Evolutionary conservation across 1,140 invertebrate species (phyloP).

Genomic region (Trichonephila clavipes): DNA sequence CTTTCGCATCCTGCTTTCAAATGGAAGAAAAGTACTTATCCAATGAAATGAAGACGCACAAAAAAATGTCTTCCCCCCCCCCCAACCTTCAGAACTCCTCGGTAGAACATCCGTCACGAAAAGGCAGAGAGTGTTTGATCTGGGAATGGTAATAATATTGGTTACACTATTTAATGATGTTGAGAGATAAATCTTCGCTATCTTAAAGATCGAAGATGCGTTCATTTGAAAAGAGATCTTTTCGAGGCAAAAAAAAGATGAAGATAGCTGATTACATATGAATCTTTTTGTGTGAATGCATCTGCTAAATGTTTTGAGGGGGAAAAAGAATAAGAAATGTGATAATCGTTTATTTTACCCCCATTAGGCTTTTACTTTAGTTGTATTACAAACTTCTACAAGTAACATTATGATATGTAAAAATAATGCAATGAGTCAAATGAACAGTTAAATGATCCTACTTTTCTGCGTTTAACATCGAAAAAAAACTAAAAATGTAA

Average conservation of each 20-base stretch:
- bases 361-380: too few relatives aligned
- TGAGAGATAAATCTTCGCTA: not conserved
- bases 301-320: constrained; percentile 8
- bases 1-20: constrained; percentile 6
- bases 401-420: too few relatives aligned
- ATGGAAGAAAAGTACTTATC: constrained; percentile 14
- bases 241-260: not conserved
- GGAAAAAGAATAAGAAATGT: too few relatives aligned
- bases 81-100: constrained; percentile 18
- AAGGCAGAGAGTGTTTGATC: constrained; percentile 28
- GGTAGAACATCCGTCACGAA: constrained; percentile 22
- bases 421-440: too few relatives aligned
- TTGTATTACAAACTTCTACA: too few relatives aligned
- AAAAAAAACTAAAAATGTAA: too few relatives aligned
- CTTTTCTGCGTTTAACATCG: too few relatives aligned
- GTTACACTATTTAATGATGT: constrained; percentile 44
- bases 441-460: too few relatives aligned
- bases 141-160: constrained; percentile 46
- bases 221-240: constrained; percentile 8
- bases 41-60: constrained; percentile 36
- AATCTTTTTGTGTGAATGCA: not conserved
- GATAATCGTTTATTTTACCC: too few relatives aligned
- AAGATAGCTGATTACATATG: not conserved
- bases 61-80: constrained; percentile 17
- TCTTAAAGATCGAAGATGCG: not conserved